phyloP scores from a whole-genome alignment of 2,888 invertebrate genomes.

The Monopis laevigella region DNA sequence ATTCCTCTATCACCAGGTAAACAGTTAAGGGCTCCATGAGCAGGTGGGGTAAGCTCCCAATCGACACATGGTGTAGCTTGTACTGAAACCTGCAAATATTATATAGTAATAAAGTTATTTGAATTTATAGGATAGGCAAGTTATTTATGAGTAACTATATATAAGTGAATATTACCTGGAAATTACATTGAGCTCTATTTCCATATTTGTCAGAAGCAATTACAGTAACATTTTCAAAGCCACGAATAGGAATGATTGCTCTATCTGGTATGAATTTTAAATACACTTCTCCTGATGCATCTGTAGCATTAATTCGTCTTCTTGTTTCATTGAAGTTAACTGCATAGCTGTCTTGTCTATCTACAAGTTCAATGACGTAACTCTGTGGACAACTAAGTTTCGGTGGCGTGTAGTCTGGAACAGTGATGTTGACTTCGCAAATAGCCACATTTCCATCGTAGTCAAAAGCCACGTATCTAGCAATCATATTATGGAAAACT shows the following conservation, averaged over 20 bases:
- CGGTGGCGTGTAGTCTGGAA: constrained; percentile 92
- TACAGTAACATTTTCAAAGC: constrained; percentile 92
- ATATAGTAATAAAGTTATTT: neutral
- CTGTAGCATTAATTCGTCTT: constrained; percentile 83
- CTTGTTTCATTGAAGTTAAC: constrained; percentile 93
- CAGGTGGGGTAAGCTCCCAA: constrained; percentile 91
- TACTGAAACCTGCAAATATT: constrained; percentile 74
- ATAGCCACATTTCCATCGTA: constrained; percentile 97
- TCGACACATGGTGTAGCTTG: constrained; percentile 95
- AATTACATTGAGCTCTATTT: constrained; percentile 89
- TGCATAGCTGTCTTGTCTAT: constrained; percentile 87
- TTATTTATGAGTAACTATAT: neutral
- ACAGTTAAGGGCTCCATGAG: constrained; percentile 89
- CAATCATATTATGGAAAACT: constrained; percentile 90
- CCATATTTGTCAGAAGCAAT: constrained; percentile 87
- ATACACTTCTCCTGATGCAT: constrained; percentile 87
- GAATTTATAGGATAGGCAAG: neutral
- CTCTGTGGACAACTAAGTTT: constrained; percentile 91
- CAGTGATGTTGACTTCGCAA: constrained; percentile 95
- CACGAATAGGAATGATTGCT: constrained; percentile 85
- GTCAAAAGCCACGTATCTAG: constrained; percentile 96
- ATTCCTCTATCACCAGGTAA: constrained; percentile 83
- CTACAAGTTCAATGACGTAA: constrained; percentile 91
- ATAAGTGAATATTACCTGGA: constrained; percentile 72
- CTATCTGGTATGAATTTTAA: constrained; percentile 85